phyloP scores from a whole-genome alignment of 2,113 vertebrate genomes.

The Chlorodrepanis virens region DNA sequence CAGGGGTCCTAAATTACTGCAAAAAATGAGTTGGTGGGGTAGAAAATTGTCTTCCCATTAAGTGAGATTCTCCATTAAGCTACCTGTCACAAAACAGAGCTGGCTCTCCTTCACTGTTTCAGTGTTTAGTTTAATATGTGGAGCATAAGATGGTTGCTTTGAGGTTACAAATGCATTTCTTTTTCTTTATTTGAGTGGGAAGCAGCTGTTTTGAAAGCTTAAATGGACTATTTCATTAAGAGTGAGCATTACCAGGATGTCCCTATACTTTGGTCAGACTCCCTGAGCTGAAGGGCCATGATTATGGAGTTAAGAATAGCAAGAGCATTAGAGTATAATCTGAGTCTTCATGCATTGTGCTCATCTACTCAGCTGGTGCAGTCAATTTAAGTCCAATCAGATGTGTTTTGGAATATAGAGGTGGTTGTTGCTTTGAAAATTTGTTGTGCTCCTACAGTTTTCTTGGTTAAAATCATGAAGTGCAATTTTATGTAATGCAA shows the following conservation, averaged over 20 bases:
- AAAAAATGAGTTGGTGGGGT: not conserved
- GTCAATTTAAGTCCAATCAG: not conserved
- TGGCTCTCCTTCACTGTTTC: not conserved
- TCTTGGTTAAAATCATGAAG: not conserved
- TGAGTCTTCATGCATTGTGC: not conserved
- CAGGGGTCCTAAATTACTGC: not conserved
- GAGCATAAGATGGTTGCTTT: not conserved
- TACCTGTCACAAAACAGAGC: not conserved
- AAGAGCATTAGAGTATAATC: not conserved
- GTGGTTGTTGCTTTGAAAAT: not conserved
- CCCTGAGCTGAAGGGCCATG: not conserved
- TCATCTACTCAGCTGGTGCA: not conserved
- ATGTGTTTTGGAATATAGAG: not conserved
- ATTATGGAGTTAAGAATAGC: not conserved
- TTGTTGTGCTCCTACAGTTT: not conserved
- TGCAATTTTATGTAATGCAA: not conserved
- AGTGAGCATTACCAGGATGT: not conserved
- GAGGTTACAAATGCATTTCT: not conserved
- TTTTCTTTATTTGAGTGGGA: not conserved
- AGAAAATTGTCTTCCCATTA: not conserved
- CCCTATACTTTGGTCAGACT: not conserved
- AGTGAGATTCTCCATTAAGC: not conserved
- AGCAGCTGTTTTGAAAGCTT: not conserved
- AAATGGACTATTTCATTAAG: not conserved
- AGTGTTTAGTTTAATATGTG: not conserved